Evolutionary conservation across 2,888 invertebrate species (phyloP).

Genomic region (Stegophylla sp.): DNA sequence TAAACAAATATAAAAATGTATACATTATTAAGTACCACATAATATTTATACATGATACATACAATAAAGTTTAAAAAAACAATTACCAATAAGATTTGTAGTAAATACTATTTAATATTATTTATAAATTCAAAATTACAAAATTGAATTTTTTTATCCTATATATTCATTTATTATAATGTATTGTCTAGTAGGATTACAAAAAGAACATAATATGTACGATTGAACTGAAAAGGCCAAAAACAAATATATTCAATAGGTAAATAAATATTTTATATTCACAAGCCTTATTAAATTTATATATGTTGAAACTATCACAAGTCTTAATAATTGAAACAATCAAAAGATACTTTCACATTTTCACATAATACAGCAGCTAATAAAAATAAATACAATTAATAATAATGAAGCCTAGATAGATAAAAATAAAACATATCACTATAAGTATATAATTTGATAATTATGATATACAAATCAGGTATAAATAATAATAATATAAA

Average conservation of each 20-base stretch:
- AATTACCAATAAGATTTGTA: too few relatives aligned
- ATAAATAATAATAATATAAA: too few relatives aligned
- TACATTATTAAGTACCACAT: too few relatives aligned
- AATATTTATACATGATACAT: too few relatives aligned
- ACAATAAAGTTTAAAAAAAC: too few relatives aligned
- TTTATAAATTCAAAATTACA: too few relatives aligned
- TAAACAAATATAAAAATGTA: too few relatives aligned
- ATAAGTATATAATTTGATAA: constrained; percentile 19
- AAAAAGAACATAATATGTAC: constrained; percentile 50
- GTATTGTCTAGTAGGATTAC: constrained; percentile 56
- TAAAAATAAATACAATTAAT: constrained; percentile 32
- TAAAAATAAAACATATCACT: constrained; percentile 33
- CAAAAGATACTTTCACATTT: background rate
- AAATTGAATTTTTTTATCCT: constrained; percentile 24
- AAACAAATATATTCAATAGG: constrained; percentile 39
- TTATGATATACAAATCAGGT: background rate
- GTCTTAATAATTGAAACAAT: constrained; percentile 52
- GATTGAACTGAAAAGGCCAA: constrained; percentile 43
- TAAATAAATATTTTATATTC: constrained; percentile 54
- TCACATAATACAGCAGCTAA: constrained; percentile 34
- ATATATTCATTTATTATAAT: constrained; percentile 45
- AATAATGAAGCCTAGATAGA: constrained; percentile 20
- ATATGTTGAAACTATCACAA: constrained; percentile 56
- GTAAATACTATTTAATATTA: too few relatives aligned
- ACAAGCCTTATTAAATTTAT: constrained; percentile 54